phyloP scores from a whole-genome alignment of 2,797 vertebrate genomes.

The Sebastes dallii region DNA sequence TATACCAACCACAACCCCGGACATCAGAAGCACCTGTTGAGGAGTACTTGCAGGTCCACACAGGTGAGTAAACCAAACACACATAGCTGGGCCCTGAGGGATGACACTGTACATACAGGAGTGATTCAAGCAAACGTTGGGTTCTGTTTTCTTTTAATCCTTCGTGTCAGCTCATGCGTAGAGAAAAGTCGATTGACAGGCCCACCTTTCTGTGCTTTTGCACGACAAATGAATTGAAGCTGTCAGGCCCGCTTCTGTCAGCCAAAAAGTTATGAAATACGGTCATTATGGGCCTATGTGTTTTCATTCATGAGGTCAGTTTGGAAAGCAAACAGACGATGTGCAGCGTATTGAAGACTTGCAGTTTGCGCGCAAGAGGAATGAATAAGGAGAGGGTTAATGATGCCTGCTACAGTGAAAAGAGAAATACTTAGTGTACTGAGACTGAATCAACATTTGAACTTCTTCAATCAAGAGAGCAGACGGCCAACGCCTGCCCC shows the following conservation, averaged over 20 bases:
- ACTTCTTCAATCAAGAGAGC: conserved; percentile 57
- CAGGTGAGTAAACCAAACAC: conserved; percentile 67
- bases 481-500: conserved; percentile 41
- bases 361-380: conserved; percentile 1
- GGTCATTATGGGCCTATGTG: conserved; percentile 39
- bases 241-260: conserved; percentile 37
- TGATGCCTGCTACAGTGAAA: conserved; percentile 43
- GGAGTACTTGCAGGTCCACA: conserved; percentile 51
- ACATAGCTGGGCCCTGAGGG: conserved; percentile 17
- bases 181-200: conserved; percentile 34
- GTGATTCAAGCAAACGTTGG: conserved; percentile 34
- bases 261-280: conserved; percentile 53
- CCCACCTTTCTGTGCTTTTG: conserved; percentile 39
- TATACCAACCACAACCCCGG: neutral
- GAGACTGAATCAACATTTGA: conserved; percentile 62
- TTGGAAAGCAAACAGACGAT: conserved; percentile 56
- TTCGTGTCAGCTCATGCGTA: conserved; percentile 35
- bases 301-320: conserved; percentile 62
- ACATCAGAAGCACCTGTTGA: conserved; percentile 60
- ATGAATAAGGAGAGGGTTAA: conserved; percentile 40
- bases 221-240: conserved; percentile 47
- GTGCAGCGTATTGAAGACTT: conserved; percentile 7
- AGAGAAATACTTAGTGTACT: conserved; percentile 41
- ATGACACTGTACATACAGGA: conserved; percentile 45
- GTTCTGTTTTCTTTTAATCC: conserved; percentile 54